A percentile compares a stretch with the other conserved stretches of the same genome.
Conservation (phyloP, 2,113 vertebrate genomes). For the Glareola pratincola region DNA sequence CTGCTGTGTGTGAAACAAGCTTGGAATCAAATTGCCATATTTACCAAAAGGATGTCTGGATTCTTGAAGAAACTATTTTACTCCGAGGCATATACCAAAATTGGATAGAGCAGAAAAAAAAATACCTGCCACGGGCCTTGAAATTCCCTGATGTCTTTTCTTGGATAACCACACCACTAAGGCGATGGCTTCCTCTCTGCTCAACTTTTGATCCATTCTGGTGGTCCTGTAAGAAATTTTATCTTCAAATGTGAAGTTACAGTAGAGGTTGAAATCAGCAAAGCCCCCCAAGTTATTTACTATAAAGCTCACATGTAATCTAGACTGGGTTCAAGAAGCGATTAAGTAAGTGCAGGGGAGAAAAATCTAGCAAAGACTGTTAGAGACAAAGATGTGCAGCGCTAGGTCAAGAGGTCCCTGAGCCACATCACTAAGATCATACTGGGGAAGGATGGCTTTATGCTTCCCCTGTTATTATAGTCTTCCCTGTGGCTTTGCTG, state of each 20-base stretch:
- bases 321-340: not conserved
- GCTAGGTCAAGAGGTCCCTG: fast-evolving
- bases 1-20: not conserved
- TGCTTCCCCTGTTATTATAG: not conserved
- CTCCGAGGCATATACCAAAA: not conserved
- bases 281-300: no score
- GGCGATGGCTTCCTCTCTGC: not conserved
- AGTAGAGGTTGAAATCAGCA: not conserved
- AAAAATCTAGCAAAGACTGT: not conserved
- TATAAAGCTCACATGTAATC: not conserved
- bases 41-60: not conserved
- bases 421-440: not conserved
- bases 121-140: no score
- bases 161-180: not conserved
- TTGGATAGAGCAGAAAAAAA: not conserved
- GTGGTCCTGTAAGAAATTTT: not conserved
- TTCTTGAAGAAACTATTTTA: not conserved
- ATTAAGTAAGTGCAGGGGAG: not conserved
- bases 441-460: not conserved
- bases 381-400: not conserved
- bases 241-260: not conserved
- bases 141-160: not conserved
- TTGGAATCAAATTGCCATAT: not conserved
- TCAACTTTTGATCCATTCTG: not conserved
- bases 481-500: not conserved